Conservation (phyloP, 2,797 vertebrate species). For the Eospalax fontanierii region DNA sequence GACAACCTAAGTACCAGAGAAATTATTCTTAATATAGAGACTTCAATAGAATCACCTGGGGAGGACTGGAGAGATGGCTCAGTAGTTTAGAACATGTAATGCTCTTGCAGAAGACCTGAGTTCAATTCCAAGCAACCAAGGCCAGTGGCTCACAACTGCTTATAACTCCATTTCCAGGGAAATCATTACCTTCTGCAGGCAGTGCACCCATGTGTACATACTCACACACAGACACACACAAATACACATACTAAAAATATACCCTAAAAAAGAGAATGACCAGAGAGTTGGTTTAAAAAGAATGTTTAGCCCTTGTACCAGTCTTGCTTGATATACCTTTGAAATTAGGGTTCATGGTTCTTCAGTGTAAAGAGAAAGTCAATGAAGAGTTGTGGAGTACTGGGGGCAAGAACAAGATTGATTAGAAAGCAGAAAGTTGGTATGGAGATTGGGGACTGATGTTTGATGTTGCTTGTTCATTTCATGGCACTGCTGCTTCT, state of each 20-base stretch:
- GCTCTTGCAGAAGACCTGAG: too few species aligned
- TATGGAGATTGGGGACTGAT: not conserved
- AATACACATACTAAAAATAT: too few species aligned
- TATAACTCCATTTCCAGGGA: too few species aligned
- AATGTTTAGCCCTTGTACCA: not conserved
- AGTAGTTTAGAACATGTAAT: too few species aligned
- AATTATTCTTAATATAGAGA: conserved; percentile 36
- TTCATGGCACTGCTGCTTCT: not conserved
- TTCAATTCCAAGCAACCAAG: not conserved
- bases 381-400: not conserved
- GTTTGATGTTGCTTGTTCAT: not conserved
- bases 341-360: not conserved
- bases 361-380: not conserved
- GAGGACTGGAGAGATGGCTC: not conserved
- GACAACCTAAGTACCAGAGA: not conserved
- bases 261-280: not conserved
- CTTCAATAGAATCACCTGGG: not conserved
- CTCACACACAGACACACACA: too few species aligned
- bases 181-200: too few species aligned
- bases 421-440: not conserved
- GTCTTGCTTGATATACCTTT: not conserved
- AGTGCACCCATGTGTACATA: too few species aligned
- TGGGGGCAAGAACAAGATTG: not conserved
- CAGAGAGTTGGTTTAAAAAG: not conserved
- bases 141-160: too few species aligned